Evolutionary conservation across 2,888 invertebrate species (phyloP).

Genomic region (Portevinia maculata): DNA sequence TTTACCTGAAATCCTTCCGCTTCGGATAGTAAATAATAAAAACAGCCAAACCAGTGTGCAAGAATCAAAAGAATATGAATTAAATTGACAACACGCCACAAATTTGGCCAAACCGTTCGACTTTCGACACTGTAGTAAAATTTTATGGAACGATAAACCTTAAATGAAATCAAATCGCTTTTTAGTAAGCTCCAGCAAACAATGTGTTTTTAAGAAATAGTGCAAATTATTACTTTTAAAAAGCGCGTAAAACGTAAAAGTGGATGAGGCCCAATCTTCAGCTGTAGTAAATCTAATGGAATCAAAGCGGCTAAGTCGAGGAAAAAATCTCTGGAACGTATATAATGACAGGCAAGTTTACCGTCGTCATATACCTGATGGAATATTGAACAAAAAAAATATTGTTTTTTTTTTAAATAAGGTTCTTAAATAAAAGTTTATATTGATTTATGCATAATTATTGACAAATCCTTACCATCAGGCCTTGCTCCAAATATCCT

Average conservation of each 20-base stretch:
- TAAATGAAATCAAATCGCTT: constrained; percentile 67
- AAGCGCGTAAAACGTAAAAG: constrained; percentile 94
- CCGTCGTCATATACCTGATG: constrained; percentile 92
- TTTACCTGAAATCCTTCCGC: constrained; percentile 92
- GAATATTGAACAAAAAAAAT: constrained; percentile 12
- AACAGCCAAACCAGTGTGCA: constrained; percentile 99
- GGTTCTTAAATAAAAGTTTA: no score
- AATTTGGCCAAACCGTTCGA: constrained; percentile 96
- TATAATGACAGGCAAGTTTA: constrained; percentile 94
- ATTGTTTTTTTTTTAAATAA: no score
- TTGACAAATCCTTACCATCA: constrained; percentile 86
- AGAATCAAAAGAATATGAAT: constrained; percentile 96
- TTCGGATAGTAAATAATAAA: constrained; percentile 96
- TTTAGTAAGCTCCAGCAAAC: constrained; percentile 55
- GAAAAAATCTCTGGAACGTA: constrained; percentile 92
- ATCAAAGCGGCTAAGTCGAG: constrained; percentile 92
- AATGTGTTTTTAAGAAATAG: constrained; percentile 30
- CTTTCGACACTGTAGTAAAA: constrained; percentile 99
- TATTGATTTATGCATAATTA: not conserved
- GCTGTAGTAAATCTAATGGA: constrained; percentile 94
- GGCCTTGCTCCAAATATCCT: constrained; percentile 96
- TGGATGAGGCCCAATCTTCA: constrained; percentile 92
- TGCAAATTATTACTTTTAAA: constrained; percentile 86
- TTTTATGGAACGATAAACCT: constrained; percentile 95
- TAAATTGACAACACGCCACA: constrained; percentile 97